phyloP scores from a whole-genome alignment of 1,140 invertebrate species.

The Dufourea novaeangliae region DNA sequence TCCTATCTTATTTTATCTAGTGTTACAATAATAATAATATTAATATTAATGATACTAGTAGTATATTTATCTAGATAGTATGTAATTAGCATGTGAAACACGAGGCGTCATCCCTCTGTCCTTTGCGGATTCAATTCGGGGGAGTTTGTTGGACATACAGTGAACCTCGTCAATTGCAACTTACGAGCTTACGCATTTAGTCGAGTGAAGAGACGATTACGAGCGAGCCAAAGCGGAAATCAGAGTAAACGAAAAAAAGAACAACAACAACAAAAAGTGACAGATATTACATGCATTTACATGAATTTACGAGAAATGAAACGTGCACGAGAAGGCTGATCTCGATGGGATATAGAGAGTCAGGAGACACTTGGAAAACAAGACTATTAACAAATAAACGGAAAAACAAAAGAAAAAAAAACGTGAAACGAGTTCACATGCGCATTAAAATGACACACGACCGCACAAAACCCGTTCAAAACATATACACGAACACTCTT shows the following conservation, averaged over 20 bases:
- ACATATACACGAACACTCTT: conserved; percentile 30
- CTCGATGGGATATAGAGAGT: conserved; percentile 17
- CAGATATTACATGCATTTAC: conserved; percentile 13
- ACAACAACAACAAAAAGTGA: not conserved
- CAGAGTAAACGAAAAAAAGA: not conserved
- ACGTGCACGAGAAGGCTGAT: not conserved
- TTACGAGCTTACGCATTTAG: conserved; percentile 65
- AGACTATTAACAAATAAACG: not conserved
- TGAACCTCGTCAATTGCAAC: conserved; percentile 68
- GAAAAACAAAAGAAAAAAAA: not conserved
- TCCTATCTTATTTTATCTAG: conserved; percentile 54
- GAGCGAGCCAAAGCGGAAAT: not conserved
- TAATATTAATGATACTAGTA: conserved; percentile 3
- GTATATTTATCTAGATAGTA: conserved; percentile 46
- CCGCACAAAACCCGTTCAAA: conserved; percentile 56
- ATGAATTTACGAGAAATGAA: not conserved
- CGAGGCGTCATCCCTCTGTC: conserved; percentile 17
- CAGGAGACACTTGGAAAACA: too few species aligned
- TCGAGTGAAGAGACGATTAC: conserved; percentile 31
- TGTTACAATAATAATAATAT: conserved; percentile 16
- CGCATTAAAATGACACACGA: conserved; percentile 58
- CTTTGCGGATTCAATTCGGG: conserved; percentile 73
- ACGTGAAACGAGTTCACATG: conserved; percentile 56
- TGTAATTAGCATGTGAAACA: conserved; percentile 38
- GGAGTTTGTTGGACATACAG: conserved; percentile 71